These are phyloP conservation scores for Fregetta grallaria DNA, from an alignment of 2,113 vertebrate genomes.

Conservation along the genomic window DNA sequence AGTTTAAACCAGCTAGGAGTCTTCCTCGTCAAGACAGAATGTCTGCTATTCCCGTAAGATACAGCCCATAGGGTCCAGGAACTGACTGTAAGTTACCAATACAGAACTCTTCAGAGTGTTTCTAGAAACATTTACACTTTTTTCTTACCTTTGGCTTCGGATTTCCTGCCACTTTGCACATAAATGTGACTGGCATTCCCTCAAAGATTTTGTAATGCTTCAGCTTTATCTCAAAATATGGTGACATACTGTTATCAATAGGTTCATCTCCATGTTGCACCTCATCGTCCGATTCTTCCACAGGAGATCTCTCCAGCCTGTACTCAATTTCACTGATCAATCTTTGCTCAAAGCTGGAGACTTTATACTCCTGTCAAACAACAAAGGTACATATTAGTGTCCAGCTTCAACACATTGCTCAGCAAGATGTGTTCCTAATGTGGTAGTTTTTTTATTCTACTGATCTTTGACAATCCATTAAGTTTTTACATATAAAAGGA, in stretches of 20 bases:
- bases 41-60: background rate
- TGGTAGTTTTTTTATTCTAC: background rate
- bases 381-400: background rate
- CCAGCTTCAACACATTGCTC: background rate
- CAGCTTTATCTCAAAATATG: conserved; percentile 87
- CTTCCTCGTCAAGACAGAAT: background rate
- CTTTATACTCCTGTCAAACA: conserved; percentile 89
- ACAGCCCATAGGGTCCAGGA: background rate
- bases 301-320: conserved; percentile 90
- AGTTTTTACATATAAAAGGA: conserved; percentile 30
- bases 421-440: background rate
- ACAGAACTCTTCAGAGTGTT: background rate
- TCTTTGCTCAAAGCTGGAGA: conserved; percentile 97
- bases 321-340: conserved; percentile 98
- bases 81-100: background rate
- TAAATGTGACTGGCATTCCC: conserved; percentile 94
- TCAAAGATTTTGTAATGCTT: conserved; percentile 97
- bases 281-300: conserved; percentile 92
- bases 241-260: conserved; percentile 70
- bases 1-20: background rate
- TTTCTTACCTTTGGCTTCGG: conserved; percentile 91
- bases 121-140: background rate
- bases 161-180: conserved; percentile 88
- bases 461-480: conserved; percentile 24
- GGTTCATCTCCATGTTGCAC: conserved; percentile 79